Evolutionary conservation across 2,797 vertebrate genomes (phyloP).

Genomic region (Eupleurogrammus muticus): DNA sequence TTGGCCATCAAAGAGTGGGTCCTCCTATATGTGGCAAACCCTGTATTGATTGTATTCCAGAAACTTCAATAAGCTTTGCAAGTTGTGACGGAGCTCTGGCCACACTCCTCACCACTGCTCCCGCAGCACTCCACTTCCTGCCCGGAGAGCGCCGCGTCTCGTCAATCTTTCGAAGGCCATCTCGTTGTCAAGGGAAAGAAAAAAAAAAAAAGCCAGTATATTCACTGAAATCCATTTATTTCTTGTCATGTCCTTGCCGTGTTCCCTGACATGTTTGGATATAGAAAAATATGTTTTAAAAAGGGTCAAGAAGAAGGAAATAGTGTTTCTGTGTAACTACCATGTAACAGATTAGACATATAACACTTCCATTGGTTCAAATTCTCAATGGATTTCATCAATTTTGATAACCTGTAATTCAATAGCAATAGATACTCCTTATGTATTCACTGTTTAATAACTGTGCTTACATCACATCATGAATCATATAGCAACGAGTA

Average conservation of each 20-base stretch:
- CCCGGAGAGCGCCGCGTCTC: slow-evolving; percentile 53
- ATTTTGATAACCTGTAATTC: neutral
- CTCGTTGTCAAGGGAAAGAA: slow-evolving; percentile 49
- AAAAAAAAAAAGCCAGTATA: slow-evolving; percentile 29
- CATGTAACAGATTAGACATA: neutral
- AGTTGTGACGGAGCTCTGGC: slow-evolving; percentile 70
- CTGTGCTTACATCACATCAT: too few species aligned
- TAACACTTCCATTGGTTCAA: neutral
- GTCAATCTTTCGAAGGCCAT: slow-evolving; percentile 70
- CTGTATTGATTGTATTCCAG: slow-evolving; percentile 73
- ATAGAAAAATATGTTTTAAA: slow-evolving; percentile 20
- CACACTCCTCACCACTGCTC: slow-evolving; percentile 53
- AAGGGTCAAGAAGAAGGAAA: neutral
- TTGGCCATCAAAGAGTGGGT: slow-evolving; percentile 66
- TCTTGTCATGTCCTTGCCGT: slow-evolving; percentile 43
- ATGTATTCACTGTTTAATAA: neutral
- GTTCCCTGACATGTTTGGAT: slow-evolving; percentile 24
- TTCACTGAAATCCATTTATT: slow-evolving; percentile 45
- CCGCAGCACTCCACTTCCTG: slow-evolving; percentile 59
- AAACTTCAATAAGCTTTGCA: slow-evolving; percentile 78
- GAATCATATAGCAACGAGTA: neutral
- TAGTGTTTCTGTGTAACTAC: slow-evolving; percentile 20
- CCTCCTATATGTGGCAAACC: slow-evolving; percentile 45
- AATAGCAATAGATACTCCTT: neutral
- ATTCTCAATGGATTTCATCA: neutral